A percentile compares a stretch with the other conserved stretches of the same genome.
Evolutionary conservation across 2,797 vertebrate species (phyloP).

Genomic region (Neosalanx taihuensis): DNA sequence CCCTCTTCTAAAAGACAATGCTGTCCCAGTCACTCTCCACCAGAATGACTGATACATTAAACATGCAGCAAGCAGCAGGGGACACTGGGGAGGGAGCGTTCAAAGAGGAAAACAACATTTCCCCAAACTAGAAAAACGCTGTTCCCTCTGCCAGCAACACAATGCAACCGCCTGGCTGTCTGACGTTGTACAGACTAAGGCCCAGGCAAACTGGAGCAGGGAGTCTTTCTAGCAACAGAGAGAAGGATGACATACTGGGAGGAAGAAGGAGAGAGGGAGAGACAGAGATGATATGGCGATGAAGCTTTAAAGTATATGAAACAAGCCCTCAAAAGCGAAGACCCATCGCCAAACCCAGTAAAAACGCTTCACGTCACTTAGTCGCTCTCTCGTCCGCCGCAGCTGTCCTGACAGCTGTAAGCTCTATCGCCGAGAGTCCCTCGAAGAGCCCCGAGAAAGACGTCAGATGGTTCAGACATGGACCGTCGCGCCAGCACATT

Average conservation of each 20-base stretch:
- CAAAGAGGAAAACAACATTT: slow-evolving; percentile 52
- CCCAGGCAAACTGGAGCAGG: slow-evolving; percentile 12
- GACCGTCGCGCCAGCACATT: slow-evolving; percentile 57
- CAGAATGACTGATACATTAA: slow-evolving; percentile 77
- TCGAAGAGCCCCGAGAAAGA: slow-evolving; percentile 26
- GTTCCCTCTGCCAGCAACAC: slow-evolving; percentile 32
- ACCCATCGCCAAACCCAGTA: not conserved
- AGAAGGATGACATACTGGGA: not conserved
- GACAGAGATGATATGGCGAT: not conserved
- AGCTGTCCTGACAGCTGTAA: too few species aligned
- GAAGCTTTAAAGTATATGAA: not conserved
- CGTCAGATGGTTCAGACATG: slow-evolving; percentile 49
- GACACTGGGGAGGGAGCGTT: slow-evolving; percentile 58
- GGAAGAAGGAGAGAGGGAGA: not conserved
- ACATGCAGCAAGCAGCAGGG: slow-evolving; percentile 70
- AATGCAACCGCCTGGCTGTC: slow-evolving; percentile 43
- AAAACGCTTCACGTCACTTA: not conserved
- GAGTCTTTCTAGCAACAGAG: slow-evolving; percentile 44
- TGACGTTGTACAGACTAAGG: slow-evolving; percentile 24
- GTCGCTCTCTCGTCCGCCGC: too few species aligned
- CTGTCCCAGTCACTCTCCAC: slow-evolving; percentile 71
- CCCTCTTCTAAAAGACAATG: slow-evolving; percentile 65
- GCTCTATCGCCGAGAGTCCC: not conserved
- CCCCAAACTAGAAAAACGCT: slow-evolving; percentile 49
- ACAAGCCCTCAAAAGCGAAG: too few species aligned